These are phyloP conservation scores for Rhyacichthys aspro DNA, from an alignment of 2,797 vertebrate species.

Conservation along the genomic window DNA sequence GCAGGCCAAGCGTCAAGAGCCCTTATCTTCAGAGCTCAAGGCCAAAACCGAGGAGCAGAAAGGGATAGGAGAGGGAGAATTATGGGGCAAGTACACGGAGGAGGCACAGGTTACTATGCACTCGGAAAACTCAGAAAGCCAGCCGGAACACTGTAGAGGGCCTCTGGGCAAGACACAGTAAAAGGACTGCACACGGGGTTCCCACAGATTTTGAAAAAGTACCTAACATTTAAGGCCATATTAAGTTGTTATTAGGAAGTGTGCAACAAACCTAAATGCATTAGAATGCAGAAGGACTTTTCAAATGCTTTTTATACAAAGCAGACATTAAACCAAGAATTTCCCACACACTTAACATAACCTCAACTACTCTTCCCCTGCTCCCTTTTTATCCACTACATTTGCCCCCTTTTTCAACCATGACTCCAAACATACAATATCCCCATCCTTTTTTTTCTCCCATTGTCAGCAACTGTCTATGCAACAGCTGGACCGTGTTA, in stretches of 20 bases:
- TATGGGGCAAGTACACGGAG: conserved; percentile 16
- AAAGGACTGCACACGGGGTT: conserved; percentile 39
- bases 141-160: conserved; percentile 29
- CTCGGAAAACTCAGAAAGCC: conserved; percentile 48
- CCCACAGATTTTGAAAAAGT: not conserved
- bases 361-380: not conserved
- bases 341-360: not conserved
- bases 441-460: conserved; percentile 25
- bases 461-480: conserved; percentile 28
- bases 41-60: conserved; percentile 49
- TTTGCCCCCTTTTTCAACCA: conserved; percentile 7
- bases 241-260: not conserved
- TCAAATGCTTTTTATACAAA: too few species aligned
- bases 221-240: not conserved
- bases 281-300: too few species aligned
- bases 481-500: conserved; percentile 68
- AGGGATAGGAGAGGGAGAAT: conserved; percentile 42
- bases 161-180: conserved; percentile 46
- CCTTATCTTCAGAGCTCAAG: conserved; percentile 68
- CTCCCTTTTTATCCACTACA: conserved; percentile 5
- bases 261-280: too few species aligned
- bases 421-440: conserved; percentile 6
- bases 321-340: not conserved
- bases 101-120: conserved; percentile 41
- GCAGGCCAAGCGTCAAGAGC: conserved; percentile 68